These are phyloP conservation scores for Anagyrus pseudococci DNA, from an alignment of 2,888 invertebrate genomes.

Conservation along the genomic window DNA sequence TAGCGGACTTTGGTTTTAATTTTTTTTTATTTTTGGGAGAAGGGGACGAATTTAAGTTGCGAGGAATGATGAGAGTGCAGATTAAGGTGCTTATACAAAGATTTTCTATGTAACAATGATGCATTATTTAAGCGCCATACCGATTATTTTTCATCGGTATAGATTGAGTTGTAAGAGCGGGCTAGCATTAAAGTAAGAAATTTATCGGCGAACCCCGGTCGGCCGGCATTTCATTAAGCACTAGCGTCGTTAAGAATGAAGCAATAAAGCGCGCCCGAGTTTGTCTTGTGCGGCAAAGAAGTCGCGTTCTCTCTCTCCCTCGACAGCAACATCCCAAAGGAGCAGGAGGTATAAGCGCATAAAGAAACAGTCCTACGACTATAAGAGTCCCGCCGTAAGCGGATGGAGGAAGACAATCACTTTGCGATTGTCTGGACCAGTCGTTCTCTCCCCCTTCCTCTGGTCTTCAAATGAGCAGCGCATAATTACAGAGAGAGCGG, in stretches of 20 bases:
- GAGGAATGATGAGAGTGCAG: too few species aligned
- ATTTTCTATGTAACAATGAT: too few species aligned
- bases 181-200: too few species aligned
- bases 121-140: too few species aligned
- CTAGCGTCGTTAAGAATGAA: slow-evolving; percentile 21
- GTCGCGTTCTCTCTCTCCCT: background rate
- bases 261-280: slow-evolving; percentile 23
- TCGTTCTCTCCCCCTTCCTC: slow-evolving; percentile 2
- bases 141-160: too few species aligned
- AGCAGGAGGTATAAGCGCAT: background rate
- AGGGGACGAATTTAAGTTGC: too few species aligned
- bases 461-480: slow-evolving; percentile 27
- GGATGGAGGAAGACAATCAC: slow-evolving; percentile 20
- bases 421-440: slow-evolving; percentile 22
- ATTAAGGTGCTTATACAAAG: too few species aligned
- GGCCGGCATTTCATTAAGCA: background rate
- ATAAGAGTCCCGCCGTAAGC: background rate
- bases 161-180: too few species aligned
- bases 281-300: too few species aligned
- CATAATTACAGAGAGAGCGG: slow-evolving; percentile 20
- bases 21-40: too few species aligned
- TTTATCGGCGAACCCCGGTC: too few species aligned
- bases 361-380: background rate
- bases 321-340: background rate
- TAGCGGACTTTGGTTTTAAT: too few species aligned